These are phyloP conservation scores for Leiothrix lutea DNA, from an alignment of 2,113 vertebrate species.

Conservation along the genomic window DNA sequence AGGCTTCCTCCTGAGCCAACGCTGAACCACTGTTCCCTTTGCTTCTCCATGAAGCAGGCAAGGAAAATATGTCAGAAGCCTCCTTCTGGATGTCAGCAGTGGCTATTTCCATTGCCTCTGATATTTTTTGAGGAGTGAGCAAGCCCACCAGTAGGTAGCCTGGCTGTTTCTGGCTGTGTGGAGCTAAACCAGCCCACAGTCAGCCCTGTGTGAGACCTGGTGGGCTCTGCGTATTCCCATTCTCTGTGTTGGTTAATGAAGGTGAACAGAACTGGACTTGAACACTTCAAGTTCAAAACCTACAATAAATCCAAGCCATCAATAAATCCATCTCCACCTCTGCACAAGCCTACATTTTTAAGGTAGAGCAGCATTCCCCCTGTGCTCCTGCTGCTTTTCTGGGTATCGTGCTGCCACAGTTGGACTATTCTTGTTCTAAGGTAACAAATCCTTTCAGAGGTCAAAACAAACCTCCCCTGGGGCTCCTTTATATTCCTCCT, in stretches of 20 bases:
- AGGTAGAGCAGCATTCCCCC: background rate
- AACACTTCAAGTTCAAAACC: background rate
- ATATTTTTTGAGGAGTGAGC: background rate
- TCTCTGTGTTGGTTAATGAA: background rate
- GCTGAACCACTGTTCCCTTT: background rate
- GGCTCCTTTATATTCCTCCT: background rate
- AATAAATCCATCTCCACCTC: background rate
- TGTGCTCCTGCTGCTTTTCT: background rate
- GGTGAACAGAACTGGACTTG: background rate
- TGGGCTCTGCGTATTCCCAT: background rate
- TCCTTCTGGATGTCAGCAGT: background rate
- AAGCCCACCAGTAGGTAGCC: background rate
- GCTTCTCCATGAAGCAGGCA: background rate
- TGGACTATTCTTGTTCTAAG: background rate
- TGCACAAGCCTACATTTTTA: fast-evolving
- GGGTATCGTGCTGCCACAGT: background rate
- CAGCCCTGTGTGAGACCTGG: background rate
- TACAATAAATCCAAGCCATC: background rate
- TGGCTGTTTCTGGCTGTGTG: background rate
- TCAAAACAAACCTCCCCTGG: background rate
- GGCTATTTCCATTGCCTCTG: background rate
- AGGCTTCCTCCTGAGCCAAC: background rate
- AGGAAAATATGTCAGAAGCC: background rate
- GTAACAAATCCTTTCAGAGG: background rate
- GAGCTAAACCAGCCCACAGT: background rate